These are phyloP conservation scores for Hipposideros larvatus DNA, from an alignment of 2,797 vertebrate species.

Conservation along the genomic window DNA sequence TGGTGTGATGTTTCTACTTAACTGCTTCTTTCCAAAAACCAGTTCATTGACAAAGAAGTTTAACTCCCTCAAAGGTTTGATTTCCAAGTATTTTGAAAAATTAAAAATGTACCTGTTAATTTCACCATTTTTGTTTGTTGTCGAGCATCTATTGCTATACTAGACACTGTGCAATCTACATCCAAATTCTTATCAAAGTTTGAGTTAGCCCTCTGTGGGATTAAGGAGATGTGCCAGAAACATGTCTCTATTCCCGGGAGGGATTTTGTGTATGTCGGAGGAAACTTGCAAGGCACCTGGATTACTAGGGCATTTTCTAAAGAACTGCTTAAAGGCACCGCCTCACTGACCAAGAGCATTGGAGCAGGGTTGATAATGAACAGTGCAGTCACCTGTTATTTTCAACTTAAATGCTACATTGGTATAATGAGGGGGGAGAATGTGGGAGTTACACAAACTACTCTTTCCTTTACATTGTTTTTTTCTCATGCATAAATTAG, in stretches of 20 bases:
- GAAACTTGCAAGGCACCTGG: not conserved
- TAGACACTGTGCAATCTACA: not conserved
- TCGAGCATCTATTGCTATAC: no score
- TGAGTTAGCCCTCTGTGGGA: not conserved
- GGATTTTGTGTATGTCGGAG: not conserved
- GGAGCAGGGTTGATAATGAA: not conserved
- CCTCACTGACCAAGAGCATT: not conserved
- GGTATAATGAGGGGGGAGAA: not conserved
- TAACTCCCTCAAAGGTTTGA: not conserved
- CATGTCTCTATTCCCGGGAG: not conserved
- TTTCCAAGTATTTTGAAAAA: conserved; percentile 45
- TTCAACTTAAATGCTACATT: not conserved
- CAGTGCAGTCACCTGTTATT: not conserved
- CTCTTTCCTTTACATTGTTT: not conserved
- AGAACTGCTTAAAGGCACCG: not conserved
- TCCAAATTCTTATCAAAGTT: conserved; percentile 41
- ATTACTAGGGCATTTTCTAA: conserved; percentile 19
- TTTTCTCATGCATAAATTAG: not conserved
- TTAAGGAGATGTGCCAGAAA: not conserved
- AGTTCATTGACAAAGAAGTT: conserved; percentile 26
- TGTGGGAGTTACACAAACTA: not conserved
- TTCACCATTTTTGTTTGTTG: no score
- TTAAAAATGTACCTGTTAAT: no score
- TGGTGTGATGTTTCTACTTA: not conserved
- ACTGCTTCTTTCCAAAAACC: not conserved